These are phyloP conservation scores for Ranitomeya imitator DNA, from an alignment of 2,113 vertebrate genomes.

Conservation along the genomic window DNA sequence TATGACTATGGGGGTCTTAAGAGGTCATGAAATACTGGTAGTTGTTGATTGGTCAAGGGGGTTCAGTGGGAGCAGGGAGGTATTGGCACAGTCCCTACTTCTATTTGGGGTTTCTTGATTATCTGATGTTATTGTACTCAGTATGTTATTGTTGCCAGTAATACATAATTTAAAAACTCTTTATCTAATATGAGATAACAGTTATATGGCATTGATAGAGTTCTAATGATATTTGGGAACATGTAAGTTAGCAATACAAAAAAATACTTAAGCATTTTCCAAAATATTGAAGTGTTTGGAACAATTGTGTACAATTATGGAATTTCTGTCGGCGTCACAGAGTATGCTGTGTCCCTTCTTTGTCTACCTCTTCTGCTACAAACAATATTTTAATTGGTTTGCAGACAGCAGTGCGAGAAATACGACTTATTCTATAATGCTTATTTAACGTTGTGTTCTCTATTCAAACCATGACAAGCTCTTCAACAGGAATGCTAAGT, in stretches of 20 bases:
- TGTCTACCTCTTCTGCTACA: background rate
- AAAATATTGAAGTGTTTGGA: background rate
- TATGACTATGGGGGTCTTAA: no score
- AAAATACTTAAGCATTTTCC: background rate
- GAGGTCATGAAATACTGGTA: no score
- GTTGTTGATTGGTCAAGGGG: no score
- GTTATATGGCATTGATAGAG: no score
- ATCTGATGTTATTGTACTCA: no score
- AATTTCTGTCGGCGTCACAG: background rate
- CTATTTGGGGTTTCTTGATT: no score
- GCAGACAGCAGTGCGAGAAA: background rate
- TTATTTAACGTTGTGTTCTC: slow-evolving; percentile 24
- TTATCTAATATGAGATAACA: no score
- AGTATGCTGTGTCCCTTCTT: background rate
- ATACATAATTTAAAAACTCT: no score
- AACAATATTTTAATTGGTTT: background rate
- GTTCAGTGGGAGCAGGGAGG: no score
- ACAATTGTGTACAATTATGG: background rate
- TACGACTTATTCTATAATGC: background rate
- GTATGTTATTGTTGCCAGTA: no score
- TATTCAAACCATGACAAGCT: slow-evolving; percentile 8
- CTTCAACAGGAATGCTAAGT: slow-evolving; percentile 45
- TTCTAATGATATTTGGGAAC: no score
- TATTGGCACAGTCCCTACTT: no score
- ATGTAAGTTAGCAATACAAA: background rate